phyloP scores from a whole-genome alignment of 2,888 invertebrate species.

The Tholera decimalis region DNA sequence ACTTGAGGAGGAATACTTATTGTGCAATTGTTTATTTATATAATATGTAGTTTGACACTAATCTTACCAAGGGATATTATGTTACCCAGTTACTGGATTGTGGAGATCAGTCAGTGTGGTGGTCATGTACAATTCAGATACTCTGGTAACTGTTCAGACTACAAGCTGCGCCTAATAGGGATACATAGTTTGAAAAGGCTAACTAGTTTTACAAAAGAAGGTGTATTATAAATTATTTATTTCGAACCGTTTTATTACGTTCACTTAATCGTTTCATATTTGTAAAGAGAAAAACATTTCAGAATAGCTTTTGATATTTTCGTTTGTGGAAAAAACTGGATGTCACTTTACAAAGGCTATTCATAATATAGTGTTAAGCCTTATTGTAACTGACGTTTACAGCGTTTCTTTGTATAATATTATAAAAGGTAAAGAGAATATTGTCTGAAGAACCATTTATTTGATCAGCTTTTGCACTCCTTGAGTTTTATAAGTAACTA shows the following conservation, averaged over 20 bases:
- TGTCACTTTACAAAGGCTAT: slow-evolving; percentile 28
- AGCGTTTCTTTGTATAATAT: slow-evolving; percentile 2
- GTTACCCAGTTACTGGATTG: too few species aligned
- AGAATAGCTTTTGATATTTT: slow-evolving; percentile 30
- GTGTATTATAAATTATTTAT: not conserved
- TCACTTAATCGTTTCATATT: slow-evolving; percentile 16
- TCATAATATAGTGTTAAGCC: slow-evolving; percentile 18
- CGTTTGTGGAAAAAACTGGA: not conserved
- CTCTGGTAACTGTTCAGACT: too few species aligned
- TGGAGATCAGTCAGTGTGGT: too few species aligned
- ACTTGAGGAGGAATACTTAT: too few species aligned
- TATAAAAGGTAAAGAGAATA: not conserved
- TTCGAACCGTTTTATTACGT: not conserved
- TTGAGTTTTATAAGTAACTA: too few species aligned
- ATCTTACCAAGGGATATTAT: too few species aligned
- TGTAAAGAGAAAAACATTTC: slow-evolving; percentile 5
- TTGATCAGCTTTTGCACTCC: too few species aligned
- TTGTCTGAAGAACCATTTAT: not conserved
- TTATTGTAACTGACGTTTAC: slow-evolving; percentile 15
- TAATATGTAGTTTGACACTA: too few species aligned
- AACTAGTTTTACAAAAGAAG: not conserved
- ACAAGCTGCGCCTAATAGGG: too few species aligned
- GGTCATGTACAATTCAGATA: too few species aligned
- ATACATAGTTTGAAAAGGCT: not conserved
- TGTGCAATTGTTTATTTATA: too few species aligned